A percentile compares a stretch with the other conserved stretches of the same genome.
These are phyloP conservation scores for Camponotus vicinus DNA, from an alignment of 1,140 invertebrate genomes.

Conservation along the genomic window DNA sequence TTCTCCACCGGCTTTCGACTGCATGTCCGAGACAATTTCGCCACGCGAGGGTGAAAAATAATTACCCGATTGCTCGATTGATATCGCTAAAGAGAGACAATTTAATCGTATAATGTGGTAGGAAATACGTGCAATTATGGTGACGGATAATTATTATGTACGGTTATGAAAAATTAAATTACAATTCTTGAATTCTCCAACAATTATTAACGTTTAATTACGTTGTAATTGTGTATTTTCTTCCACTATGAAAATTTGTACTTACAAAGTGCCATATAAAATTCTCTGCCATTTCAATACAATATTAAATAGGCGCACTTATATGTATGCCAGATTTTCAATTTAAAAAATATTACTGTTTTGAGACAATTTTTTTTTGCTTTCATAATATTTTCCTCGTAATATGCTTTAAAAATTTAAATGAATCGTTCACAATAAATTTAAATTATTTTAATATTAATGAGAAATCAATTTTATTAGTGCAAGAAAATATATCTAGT, in stretches of 20 bases:
- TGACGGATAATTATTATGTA: neutral
- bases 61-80: conserved; percentile 21
- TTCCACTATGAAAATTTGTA: neutral
- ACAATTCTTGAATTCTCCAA: neutral
- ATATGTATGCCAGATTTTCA: neutral
- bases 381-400: too few species aligned
- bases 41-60: conserved; percentile 16
- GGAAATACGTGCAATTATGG: neutral
- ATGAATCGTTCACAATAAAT: too few species aligned
- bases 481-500: too few species aligned
- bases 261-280: neutral
- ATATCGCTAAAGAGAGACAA: neutral
- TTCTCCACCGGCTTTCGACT: neutral
- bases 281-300: neutral
- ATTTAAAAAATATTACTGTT: too few species aligned
- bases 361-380: too few species aligned
- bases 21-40: conserved; percentile 10
- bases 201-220: neutral
- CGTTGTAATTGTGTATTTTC: neutral
- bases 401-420: too few species aligned
- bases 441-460: too few species aligned
- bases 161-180: neutral
- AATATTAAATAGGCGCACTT: neutral
- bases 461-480: too few species aligned
- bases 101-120: conserved; percentile 19